Evolutionary conservation across 2,888 invertebrate genomes (phyloP), one percentile per base, ranked within the genome.

Genomic region (Odontocolon sp.): DNA sequence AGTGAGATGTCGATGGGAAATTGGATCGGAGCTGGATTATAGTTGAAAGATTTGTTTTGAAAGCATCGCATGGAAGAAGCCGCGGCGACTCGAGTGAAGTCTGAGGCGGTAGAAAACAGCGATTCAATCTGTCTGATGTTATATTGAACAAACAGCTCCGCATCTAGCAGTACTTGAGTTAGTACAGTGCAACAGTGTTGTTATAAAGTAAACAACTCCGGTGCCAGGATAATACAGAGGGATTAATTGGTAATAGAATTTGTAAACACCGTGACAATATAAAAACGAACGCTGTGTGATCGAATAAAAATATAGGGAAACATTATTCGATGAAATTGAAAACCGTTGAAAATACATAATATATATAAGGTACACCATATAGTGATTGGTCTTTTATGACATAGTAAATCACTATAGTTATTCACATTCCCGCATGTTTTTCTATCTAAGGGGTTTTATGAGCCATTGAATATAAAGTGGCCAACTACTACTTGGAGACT

Each of bases 181-280:
- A 11, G n/a, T 11, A 3, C 23, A 0, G 28, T 28, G 50, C 50
- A 26, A 26, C 50, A 14, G 11, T 26, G 50, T 26, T 26, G 28
- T 50, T 50, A 28, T 50, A 50, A 28, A 26, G 50, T 50, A 50
- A 50, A 50, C 50, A 50, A 50, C 50, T 28, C 11, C 8, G 28
- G 50, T 28, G 50, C 50, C 50, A 11, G 50, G 50, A 50, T 50
- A 50, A 28, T 50, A 50, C 11, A 14, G 6, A 26, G 50, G 14
- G 28, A 14, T 50, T 28, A 50, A 50, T 50, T 28, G 28, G 50
- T 50, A 50, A 50, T 50, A 28, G 50, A 26, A 14, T 50, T 28
- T 50, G 28, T 6, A 28, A 28, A 50, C 50, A 28, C 28, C n/a
- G n/a, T n/a, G n/a, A n/a, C n/a, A n/a, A n/a, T n/a, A n/a, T n/a